phyloP scores from a whole-genome alignment of 2,113 vertebrate species.

The Panthera tigris region DNA sequence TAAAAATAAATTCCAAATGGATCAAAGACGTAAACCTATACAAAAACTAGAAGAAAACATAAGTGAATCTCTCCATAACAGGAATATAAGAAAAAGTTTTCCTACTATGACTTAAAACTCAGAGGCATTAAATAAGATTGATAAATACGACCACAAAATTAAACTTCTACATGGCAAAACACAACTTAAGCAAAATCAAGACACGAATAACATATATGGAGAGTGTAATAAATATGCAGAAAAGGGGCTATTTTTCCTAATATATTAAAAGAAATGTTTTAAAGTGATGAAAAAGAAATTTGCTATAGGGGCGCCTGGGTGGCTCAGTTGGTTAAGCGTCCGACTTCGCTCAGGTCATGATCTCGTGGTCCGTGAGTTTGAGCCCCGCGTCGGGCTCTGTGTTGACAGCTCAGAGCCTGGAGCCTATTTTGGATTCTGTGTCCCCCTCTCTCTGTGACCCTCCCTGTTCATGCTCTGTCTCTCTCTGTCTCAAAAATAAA shows the following conservation, averaged over 20 bases:
- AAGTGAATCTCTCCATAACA: not conserved
- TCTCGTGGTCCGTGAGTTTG: no score
- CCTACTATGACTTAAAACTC: not conserved
- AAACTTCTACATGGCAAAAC: not conserved
- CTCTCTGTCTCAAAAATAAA: no score
- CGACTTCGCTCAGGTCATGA: no score
- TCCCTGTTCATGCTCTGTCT: no score
- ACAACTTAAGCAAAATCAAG: not conserved
- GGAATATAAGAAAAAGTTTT: not conserved
- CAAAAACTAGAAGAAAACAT: not conserved
- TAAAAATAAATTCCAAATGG: not conserved
- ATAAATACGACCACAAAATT: not conserved
- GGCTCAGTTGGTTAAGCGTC: no score
- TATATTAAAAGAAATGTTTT: not conserved
- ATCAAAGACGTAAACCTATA: not conserved
- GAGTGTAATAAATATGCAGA: not conserved
- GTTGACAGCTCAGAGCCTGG: no score
- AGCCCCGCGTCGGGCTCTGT: no score
- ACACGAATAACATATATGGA: not conserved
- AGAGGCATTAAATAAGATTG: not conserved
- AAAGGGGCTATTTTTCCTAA: not conserved
- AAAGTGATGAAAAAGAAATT: not conserved
- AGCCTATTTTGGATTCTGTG: no score
- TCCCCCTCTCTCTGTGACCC: no score
- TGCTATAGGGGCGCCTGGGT: not conserved